Conservation (phyloP, 2,113 vertebrate genomes). For the Aphelocoma coerulescens region DNA sequence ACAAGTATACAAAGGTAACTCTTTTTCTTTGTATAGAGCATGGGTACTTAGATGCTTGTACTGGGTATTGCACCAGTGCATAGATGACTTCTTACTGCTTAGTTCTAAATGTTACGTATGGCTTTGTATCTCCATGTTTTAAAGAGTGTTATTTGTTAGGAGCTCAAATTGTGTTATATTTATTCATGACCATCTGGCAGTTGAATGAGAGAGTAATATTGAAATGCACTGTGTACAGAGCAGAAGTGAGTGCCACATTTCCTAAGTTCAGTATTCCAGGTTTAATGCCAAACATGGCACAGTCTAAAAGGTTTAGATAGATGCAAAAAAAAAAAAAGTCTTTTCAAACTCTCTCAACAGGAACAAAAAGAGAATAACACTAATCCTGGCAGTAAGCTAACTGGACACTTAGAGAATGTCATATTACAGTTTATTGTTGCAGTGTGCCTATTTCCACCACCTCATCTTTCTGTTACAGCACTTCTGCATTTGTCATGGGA, state of each 20-base stretch:
- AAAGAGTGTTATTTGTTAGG: conserved; percentile 56
- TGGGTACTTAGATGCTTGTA: not conserved
- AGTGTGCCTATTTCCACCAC: not conserved
- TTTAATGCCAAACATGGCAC: conserved; percentile 44
- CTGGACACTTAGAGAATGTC: conserved; percentile 1
- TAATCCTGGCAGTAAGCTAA: conserved; percentile 13
- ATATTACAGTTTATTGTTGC: not conserved
- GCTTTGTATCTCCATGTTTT: conserved; percentile 40
- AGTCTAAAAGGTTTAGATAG: conserved; percentile 29
- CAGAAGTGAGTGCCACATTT: conserved; percentile 54
- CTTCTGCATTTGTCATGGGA: not conserved
- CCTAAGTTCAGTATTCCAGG: conserved; percentile 18
- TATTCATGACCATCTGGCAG: conserved; percentile 52
- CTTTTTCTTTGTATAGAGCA: not conserved
- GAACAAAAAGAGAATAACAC: conserved; percentile 20
- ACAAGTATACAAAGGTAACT: conserved; percentile 89
- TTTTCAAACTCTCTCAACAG: conserved; percentile 4
- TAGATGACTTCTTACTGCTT: not conserved
- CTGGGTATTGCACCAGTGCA: not conserved
- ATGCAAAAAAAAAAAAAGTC: not conserved
- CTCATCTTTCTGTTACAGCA: not conserved
- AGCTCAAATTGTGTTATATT: conserved; percentile 57
- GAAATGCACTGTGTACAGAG: conserved; percentile 51
- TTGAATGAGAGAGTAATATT: conserved; percentile 55
- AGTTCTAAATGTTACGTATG: conserved; percentile 30